Conservation (phyloP, 2,888 invertebrate genomes). For the Rhimphoctona megacephalus region DNA sequence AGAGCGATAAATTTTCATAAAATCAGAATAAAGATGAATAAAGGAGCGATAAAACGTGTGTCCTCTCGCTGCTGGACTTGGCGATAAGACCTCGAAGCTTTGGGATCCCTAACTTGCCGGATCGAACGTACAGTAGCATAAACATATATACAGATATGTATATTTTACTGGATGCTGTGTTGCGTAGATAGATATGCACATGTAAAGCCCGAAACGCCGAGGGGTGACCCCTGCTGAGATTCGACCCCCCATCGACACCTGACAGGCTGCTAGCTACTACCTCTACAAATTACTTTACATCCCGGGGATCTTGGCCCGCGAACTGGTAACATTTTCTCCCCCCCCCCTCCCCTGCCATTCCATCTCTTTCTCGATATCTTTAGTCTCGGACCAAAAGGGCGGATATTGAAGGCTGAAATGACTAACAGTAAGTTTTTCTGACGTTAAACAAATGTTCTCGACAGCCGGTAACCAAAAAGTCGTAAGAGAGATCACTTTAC, state of each 20-base stretch:
- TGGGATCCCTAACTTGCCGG: constrained; percentile 17
- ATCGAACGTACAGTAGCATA: constrained; percentile 63
- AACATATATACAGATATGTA: constrained; percentile 27
- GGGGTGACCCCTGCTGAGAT: constrained; percentile 79
- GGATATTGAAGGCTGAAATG: background rate
- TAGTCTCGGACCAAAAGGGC: constrained; percentile 6
- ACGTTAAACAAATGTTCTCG: background rate
- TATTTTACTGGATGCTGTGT: constrained; percentile 13
- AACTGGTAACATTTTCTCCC: constrained; percentile 48
- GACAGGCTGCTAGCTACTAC: constrained; percentile 79
- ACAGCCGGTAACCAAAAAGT: background rate
- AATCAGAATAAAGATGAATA: constrained; percentile 67
- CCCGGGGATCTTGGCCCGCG: constrained; percentile 67
- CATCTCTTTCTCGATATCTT: background rate
- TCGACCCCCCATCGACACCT: constrained; percentile 81
- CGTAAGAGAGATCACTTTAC: background rate
- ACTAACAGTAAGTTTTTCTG: background rate
- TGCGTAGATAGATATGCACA: background rate
- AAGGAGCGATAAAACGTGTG: constrained; percentile 68
- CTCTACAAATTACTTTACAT: constrained; percentile 82
- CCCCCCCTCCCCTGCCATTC: background rate
- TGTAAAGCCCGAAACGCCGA: constrained; percentile 52
- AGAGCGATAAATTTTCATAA: constrained; percentile 64
- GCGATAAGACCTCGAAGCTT: constrained; percentile 31
- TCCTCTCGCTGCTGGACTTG: constrained; percentile 64